Evolutionary conservation across 1,140 invertebrate genomes (phyloP).

Genomic region (Reticulitermes speratus): DNA sequence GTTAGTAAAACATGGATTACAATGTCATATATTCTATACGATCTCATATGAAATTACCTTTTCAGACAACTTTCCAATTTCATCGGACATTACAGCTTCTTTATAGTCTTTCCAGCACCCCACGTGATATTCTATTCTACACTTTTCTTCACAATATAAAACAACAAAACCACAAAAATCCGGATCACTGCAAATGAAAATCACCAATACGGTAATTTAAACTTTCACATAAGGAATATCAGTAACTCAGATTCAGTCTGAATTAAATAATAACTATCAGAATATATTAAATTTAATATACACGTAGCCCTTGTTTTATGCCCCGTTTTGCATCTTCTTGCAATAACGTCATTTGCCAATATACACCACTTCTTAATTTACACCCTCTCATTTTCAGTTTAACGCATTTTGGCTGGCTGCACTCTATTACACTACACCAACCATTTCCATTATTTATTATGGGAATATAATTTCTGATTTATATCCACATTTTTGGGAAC

Average conservation of each 20-base stretch:
- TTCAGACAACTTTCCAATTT: conserved; percentile 32
- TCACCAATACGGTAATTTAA: not conserved
- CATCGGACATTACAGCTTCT: conserved; percentile 23
- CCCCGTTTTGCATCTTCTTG: no score
- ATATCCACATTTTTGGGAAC: no score
- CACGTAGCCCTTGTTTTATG: no score
- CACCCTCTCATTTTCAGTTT: no score
- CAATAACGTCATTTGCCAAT: no score
- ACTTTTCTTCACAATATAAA: conserved; percentile 37
- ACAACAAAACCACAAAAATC: conserved; percentile 37
- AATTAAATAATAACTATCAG: not conserved
- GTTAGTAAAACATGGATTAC: no score
- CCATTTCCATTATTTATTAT: no score
- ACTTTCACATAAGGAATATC: not conserved
- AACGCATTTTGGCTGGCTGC: no score
- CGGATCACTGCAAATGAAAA: conserved; percentile 34
- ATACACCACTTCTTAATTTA: no score
- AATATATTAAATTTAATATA: not conserved
- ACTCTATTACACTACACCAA: no score
- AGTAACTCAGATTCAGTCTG: not conserved
- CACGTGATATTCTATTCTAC: conserved; percentile 37
- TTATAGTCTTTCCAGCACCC: conserved; percentile 38
- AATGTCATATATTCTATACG: no score
- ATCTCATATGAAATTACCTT: conserved; percentile 28
- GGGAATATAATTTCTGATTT: no score